A percentile compares a stretch with the other conserved stretches of the same genome.
Evolutionary conservation across 2,113 vertebrate genomes (phyloP).

Genomic region (Phocoena phocoena): DNA sequence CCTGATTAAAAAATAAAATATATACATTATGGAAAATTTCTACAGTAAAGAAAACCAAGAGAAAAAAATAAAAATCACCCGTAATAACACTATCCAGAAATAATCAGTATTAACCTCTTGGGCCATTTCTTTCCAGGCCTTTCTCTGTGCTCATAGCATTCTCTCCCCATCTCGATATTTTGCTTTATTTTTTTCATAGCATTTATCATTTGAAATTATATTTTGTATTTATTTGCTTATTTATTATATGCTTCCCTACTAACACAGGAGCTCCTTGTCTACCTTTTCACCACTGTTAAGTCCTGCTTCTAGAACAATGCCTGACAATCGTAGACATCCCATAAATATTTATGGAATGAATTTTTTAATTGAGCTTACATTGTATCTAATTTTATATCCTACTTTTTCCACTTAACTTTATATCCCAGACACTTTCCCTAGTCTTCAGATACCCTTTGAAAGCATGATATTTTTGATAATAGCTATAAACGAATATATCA

Average conservation of each 20-base stretch:
- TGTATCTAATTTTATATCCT: not conserved
- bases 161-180: not conserved
- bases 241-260: not conserved
- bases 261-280: not conserved
- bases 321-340: not conserved
- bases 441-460: constrained; percentile 23
- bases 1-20: constrained; percentile 30
- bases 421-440: not conserved
- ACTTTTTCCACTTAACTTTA: constrained; percentile 39
- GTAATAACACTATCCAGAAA: not conserved
- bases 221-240: not conserved
- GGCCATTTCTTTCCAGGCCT: not conserved
- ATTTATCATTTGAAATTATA: not conserved
- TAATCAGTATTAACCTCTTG: not conserved
- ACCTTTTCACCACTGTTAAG: not conserved
- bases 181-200: not conserved
- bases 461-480: constrained; percentile 18
- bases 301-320: not conserved
- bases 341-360: constrained; percentile 4
- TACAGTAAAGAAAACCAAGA: not conserved
- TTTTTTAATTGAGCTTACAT: not conserved
- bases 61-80: not conserved
- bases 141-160: not conserved
- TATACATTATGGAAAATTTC: not conserved
- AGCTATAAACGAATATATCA: not conserved